Conservation (phyloP, 1,140 invertebrate genomes). For the Lethrus apterus region DNA sequence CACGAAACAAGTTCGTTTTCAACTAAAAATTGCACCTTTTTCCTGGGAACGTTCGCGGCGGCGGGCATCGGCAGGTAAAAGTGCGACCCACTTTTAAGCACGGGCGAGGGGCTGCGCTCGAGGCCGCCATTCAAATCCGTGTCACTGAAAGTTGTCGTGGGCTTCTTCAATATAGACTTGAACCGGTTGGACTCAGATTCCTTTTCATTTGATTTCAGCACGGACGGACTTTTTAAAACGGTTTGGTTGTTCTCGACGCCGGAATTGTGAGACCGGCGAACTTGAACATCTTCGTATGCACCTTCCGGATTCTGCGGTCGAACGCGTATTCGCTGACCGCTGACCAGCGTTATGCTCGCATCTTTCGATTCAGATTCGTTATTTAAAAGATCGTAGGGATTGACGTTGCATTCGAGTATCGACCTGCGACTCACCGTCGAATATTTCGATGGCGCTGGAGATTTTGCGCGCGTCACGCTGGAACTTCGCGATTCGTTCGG, state of each 20-base stretch:
- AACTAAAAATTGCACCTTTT: constrained; percentile 41
- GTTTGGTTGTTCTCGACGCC: too few species aligned
- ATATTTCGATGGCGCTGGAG: constrained; percentile 3
- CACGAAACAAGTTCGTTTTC: constrained; percentile 24
- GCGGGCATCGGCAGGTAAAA: constrained; percentile 59
- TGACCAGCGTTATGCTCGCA: constrained; percentile 33
- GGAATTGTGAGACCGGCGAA: constrained; percentile 10
- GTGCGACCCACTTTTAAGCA: constrained; percentile 46
- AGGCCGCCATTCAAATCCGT: constrained; percentile 26
- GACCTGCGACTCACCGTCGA: constrained; percentile 47
- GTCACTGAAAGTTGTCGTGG: constrained; percentile 38
- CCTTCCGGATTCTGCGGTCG: constrained; percentile 29
- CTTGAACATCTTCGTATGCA: constrained; percentile 36
- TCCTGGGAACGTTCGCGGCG: constrained; percentile 36
- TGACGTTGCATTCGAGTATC: constrained; percentile 77
- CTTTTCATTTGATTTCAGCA: constrained; percentile 14
- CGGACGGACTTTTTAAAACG: background rate
- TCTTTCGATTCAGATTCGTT: constrained; percentile 38
- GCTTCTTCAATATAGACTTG: constrained; percentile 66
- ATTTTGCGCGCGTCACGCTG: background rate
- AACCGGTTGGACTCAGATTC: constrained; percentile 32
- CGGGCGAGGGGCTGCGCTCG: constrained; percentile 28
- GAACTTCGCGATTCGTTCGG: constrained; percentile 1
- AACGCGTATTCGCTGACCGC: constrained; percentile 35
- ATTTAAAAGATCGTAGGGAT: constrained; percentile 70